phyloP scores from a whole-genome alignment of 35 echinoderm and acorn worm genomes.

The Anneissia japonica region DNA sequence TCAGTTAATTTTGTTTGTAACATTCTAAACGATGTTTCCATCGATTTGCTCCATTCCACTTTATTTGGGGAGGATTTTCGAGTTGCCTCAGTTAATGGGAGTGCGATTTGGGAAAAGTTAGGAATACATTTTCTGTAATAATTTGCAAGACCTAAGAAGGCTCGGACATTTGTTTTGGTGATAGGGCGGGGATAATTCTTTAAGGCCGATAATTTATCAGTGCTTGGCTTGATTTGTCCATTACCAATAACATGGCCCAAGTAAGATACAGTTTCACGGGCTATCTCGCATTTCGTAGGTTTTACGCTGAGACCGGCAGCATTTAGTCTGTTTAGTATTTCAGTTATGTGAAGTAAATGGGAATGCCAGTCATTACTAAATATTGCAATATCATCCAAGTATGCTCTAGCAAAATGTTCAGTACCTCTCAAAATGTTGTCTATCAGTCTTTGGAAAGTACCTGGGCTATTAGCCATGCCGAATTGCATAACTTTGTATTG shows the following conservation, averaged over 20 bases:
- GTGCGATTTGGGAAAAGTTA: background rate
- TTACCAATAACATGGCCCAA: background rate
- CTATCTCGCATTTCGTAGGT: background rate
- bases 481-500: conserved; percentile 1
- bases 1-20: too few relatives aligned
- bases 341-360: too few relatives aligned
- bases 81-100: background rate
- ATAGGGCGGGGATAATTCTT: background rate
- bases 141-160: background rate
- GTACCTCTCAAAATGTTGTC: background rate
- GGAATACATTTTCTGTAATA: conserved; percentile 3
- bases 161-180: background rate
- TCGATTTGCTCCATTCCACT: too few relatives aligned
- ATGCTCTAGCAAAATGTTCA: background rate
- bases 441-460: background rate
- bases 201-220: background rate
- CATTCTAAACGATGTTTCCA: too few relatives aligned
- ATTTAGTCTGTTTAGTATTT: too few relatives aligned
- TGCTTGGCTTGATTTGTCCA: background rate
- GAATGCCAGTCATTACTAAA: background rate
- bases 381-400: background rate
- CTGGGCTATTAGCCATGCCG: background rate
- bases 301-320: background rate
- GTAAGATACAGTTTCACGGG: background rate
- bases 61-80: background rate